Percentiles rank a stretch among this genome's conserved stretches.
phyloP scores from a whole-genome alignment of 2,888 invertebrate species.

The Megastigmus dorsalis region DNA sequence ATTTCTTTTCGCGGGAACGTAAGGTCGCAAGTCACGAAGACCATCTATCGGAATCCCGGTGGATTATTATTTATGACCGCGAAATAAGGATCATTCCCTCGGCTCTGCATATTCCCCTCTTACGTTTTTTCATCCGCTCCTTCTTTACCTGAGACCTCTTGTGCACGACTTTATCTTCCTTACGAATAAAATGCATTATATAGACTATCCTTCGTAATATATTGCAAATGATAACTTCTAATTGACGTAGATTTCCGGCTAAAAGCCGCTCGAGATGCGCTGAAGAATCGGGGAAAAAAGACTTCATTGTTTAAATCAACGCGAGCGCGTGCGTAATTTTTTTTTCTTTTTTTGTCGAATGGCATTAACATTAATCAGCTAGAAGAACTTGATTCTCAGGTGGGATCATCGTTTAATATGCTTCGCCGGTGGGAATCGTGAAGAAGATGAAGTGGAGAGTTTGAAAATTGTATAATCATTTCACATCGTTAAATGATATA shows the following conservation, averaged over 20 bases:
- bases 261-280: not conserved
- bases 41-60: slow-evolving; percentile 37
- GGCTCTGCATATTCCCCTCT: slow-evolving; percentile 5
- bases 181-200: slow-evolving; percentile 24
- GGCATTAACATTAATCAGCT: not conserved
- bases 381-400: not conserved
- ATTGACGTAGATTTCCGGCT: not conserved
- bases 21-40: slow-evolving; percentile 43
- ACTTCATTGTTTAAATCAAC: not conserved
- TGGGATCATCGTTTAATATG: not conserved
- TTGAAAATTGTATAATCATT: slow-evolving; percentile 20
- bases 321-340: not conserved
- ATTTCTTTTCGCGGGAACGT: slow-evolving; percentile 37
- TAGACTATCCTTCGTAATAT: not conserved
- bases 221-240: not conserved
- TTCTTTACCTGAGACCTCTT: slow-evolving; percentile 6
- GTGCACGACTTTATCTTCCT: slow-evolving; percentile 47
- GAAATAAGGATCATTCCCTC: slow-evolving; percentile 37
- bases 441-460: slow-evolving; percentile 1
- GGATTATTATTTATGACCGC: slow-evolving; percentile 51
- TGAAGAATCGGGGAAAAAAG: not conserved
- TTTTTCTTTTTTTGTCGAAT: not conserved
- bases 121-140: not conserved
- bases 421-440: not conserved
- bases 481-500: slow-evolving; percentile 15